Evolutionary conservation across 1,140 invertebrate genomes (phyloP).

Genomic region (Aplysia californica): DNA sequence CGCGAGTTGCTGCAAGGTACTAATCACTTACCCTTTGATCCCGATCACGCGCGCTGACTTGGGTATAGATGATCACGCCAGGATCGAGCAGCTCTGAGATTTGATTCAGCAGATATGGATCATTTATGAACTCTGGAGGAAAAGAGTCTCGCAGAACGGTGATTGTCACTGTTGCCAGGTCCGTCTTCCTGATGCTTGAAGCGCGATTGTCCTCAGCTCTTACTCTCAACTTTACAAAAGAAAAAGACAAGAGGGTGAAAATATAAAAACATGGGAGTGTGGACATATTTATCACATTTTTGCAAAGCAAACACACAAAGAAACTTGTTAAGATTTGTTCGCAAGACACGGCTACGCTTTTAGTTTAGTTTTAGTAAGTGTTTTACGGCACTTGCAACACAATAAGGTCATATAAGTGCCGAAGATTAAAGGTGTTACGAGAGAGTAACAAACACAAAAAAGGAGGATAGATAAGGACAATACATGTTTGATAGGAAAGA

Average conservation of each 20-base stretch:
- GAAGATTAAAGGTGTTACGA: too few relatives aligned
- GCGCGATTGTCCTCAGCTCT: constrained; percentile 87
- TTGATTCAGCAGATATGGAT: constrained; percentile 72
- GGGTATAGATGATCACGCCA: constrained; percentile 18
- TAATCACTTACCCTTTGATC: constrained; percentile 43
- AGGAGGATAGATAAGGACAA: too few relatives aligned
- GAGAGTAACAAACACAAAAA: too few relatives aligned
- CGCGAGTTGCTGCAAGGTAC: too few relatives aligned
- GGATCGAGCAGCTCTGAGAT: constrained; percentile 34
- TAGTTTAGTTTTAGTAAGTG: too few relatives aligned
- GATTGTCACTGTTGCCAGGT: constrained; percentile 35
- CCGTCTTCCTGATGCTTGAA: constrained; percentile 82
- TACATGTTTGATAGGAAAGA: too few relatives aligned
- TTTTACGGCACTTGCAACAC: too few relatives aligned
- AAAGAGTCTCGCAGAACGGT: constrained; percentile 35
- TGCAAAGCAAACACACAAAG: background rate
- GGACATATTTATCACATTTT: background rate
- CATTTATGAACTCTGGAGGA: constrained; percentile 66
- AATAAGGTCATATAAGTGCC: too few relatives aligned
- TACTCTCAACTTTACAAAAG: constrained; percentile 75
- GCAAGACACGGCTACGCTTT: too few relatives aligned
- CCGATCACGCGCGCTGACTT: constrained; percentile 36
- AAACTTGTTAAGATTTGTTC: too few relatives aligned
- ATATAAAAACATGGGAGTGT: background rate
- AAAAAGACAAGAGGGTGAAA: background rate